Base-by-base conservation (phyloP, 2,113 vertebrate genomes). In the Salvelinus alpinus region DNA sequence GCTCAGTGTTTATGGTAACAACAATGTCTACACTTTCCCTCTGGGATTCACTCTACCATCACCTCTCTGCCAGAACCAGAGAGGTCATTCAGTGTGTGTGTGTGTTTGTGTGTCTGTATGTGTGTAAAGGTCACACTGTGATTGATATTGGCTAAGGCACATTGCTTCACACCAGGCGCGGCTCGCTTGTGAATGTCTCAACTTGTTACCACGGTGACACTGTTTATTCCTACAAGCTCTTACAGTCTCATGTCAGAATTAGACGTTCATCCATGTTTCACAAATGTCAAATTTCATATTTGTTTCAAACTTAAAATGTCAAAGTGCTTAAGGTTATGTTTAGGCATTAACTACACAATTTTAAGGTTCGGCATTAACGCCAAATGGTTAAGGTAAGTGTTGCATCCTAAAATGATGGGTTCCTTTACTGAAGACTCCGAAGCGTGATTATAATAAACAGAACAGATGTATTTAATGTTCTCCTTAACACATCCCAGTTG, bases 141-240 rank as follows among this genome's bases (percentile, higher is more conserved):
- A 24, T 62, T 7, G 80, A 77, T 64, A 76, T 57, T 66, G 72
- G 76, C 72, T 74, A 62, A 75, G 22, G 12, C 48, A 44, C 66
- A 47, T 38, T 57, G 1, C 44, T 16, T 54, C 48, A 54, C 48
- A 54, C 48, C 48, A 54, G 48, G 13, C 48, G 48, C 3, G 14
- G 48, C 14, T 54, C 74, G 24, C 67, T 83, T 77, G 13, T 74
- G 27, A 59, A 71, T 72, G 81, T 80, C 62, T 70, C 6, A 48
- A 13, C 59, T 69, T 62, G 68, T 73, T 70, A 73, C 65, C 59
- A 22, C 44, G 48, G 72, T 68, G 74, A 59, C 38, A 64, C 38
- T 6, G 29, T 16, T 47, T n/a, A 64, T 54, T 64, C 60, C n/a
- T 29, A 59, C 22, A 11, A 11, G 38, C 38, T 44, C 38, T 44